phyloP scores from a whole-genome alignment of 23 tunicate genomes.

The Halocynthia aurantium region DNA sequence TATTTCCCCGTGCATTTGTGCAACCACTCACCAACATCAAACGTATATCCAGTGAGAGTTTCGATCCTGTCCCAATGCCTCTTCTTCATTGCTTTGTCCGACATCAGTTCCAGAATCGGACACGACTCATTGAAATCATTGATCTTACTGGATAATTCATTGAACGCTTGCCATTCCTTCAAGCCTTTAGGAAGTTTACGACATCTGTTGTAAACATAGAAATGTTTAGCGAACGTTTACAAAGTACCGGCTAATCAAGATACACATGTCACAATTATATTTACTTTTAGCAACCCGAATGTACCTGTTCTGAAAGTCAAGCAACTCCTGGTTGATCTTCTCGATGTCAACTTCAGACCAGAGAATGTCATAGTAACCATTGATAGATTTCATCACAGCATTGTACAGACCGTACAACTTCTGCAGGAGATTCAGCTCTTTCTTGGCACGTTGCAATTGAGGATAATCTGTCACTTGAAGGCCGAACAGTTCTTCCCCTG shows the following conservation, averaged over 20 bases:
- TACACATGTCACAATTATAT: background rate
- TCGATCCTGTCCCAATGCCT: slow-evolving; percentile 97
- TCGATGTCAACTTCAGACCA: slow-evolving; percentile 99
- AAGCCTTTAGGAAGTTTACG: slow-evolving; percentile 96
- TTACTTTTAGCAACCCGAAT: background rate
- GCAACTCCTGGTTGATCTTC: slow-evolving; percentile 89
- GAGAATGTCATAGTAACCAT: slow-evolving; percentile 92
- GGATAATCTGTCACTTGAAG: slow-evolving; percentile 93
- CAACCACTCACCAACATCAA: slow-evolving; percentile 67
- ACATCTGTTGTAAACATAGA: slow-evolving; percentile 44
- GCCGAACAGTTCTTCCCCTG: slow-evolving; percentile 97
- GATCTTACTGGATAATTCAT: slow-evolving; percentile 82
- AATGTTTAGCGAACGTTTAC: background rate
- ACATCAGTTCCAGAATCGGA: slow-evolving; percentile 95
- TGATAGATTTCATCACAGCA: slow-evolving; percentile 93
- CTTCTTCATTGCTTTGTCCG: slow-evolving; percentile 89
- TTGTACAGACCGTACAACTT: slow-evolving; percentile 97
- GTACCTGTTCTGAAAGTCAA: slow-evolving; percentile 96
- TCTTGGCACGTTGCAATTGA: slow-evolving; percentile 71
- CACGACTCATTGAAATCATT: slow-evolving; percentile 96
- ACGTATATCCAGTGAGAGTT: slow-evolving; percentile 56
- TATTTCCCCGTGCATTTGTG: background rate
- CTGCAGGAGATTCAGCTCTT: slow-evolving; percentile 93
- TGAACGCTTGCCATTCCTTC: slow-evolving; percentile 97
- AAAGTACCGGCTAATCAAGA: background rate